Percentiles rank a stretch among this genome's conserved stretches.
Evolutionary conservation across 2,797 vertebrate species (phyloP).

Genomic region (Spatula versicolor): DNA sequence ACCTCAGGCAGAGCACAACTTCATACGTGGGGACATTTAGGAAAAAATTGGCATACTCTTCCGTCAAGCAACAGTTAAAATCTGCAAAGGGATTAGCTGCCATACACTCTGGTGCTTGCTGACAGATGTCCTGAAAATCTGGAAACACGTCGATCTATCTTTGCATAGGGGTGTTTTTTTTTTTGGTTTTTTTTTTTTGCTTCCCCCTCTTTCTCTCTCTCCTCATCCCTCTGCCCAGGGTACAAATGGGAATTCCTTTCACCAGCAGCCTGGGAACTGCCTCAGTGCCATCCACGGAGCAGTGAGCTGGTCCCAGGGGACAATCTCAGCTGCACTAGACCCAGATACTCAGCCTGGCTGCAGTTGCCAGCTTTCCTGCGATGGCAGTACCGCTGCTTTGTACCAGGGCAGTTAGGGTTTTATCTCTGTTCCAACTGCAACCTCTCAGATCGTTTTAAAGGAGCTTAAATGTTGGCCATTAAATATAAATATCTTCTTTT

Average conservation of each 20-base stretch:
- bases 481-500: slow-evolving; percentile 68
- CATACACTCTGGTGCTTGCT: slow-evolving; percentile 49
- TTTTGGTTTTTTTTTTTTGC: not conserved
- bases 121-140: slow-evolving; percentile 76
- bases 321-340: not conserved
- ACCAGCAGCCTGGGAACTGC: not conserved
- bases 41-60: slow-evolving; percentile 34
- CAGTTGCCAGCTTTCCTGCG: slow-evolving; percentile 4
- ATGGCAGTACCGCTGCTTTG: not conserved
- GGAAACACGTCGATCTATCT: slow-evolving; percentile 67
- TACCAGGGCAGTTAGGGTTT: not conserved
- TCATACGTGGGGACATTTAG: not conserved
- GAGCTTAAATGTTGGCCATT: slow-evolving; percentile 57
- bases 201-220: not conserved
- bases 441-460: slow-evolving; percentile 48
- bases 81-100: slow-evolving; percentile 69
- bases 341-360: not conserved
- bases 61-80: slow-evolving; percentile 70
- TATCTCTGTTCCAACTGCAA: slow-evolving; percentile 22
- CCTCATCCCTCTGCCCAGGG: not conserved
- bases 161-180: not conserved
- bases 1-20: not conserved
- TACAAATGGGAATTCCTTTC: not conserved
- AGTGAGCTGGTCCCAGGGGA: not conserved
- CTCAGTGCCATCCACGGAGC: not conserved